These are phyloP conservation scores for Allophyes oxyacanthae DNA, from an alignment of 2,888 invertebrate genomes.

Conservation along the genomic window DNA sequence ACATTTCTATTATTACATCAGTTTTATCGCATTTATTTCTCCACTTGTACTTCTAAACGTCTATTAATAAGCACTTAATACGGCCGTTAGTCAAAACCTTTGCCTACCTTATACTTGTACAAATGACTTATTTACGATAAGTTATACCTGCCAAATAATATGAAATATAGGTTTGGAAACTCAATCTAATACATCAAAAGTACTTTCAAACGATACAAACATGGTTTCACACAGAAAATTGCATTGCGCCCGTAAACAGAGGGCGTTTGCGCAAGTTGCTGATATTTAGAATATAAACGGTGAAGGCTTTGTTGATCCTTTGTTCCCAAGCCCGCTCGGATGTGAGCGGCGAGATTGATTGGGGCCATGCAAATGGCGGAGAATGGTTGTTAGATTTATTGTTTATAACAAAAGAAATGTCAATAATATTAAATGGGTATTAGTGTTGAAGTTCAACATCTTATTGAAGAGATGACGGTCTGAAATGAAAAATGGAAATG, in stretches of 20 bases:
- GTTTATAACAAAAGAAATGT: too few relatives aligned
- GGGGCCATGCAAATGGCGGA: constrained; percentile 53
- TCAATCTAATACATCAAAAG: constrained; percentile 8
- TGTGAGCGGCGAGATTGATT: constrained; percentile 47
- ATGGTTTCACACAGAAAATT: constrained; percentile 47
- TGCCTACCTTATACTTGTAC: too few relatives aligned
- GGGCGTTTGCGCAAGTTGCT: constrained; percentile 51
- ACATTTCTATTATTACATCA: too few relatives aligned
- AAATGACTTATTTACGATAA: background rate
- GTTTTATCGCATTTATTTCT: too few relatives aligned
- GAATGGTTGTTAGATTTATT: too few relatives aligned
- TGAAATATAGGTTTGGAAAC: constrained; percentile 4
- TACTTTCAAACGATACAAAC: constrained; percentile 9
- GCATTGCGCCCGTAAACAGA: constrained; percentile 40
- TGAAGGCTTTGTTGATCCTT: constrained; percentile 65
- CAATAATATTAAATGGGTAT: too few relatives aligned
- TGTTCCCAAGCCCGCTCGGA: constrained; percentile 59
- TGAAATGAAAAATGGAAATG: too few relatives aligned
- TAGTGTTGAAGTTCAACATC: too few relatives aligned
- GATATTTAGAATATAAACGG: constrained; percentile 72
- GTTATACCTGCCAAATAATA: constrained; percentile 3
- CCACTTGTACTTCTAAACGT: too few relatives aligned
- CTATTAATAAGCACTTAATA: too few relatives aligned
- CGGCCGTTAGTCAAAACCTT: too few relatives aligned
- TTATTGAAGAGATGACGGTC: too few relatives aligned